phyloP scores from a whole-genome alignment of 2,888 invertebrate genomes.

The Ophraella communa region DNA sequence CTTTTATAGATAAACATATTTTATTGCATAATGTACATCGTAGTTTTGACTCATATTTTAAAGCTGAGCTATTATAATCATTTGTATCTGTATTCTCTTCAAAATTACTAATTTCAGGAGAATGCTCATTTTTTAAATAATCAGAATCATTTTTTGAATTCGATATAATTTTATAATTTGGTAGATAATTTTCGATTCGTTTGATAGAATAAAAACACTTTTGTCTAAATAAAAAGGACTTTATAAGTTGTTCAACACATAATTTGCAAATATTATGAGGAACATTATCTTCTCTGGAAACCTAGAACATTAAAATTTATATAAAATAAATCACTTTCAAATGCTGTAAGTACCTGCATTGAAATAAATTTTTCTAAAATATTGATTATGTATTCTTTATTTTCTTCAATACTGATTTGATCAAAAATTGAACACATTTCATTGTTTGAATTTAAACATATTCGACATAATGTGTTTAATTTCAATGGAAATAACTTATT shows the following conservation, averaged over 20 bases:
- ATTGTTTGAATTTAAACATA: conserved; percentile 39
- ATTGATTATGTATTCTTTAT: conserved; percentile 37
- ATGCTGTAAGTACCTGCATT: conserved; percentile 37
- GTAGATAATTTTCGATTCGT: conserved; percentile 38
- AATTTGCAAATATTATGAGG: conserved; percentile 46
- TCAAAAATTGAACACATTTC: conserved; percentile 43
- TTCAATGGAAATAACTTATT: neutral
- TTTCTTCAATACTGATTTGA: conserved; percentile 31
- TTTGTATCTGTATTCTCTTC: conserved; percentile 20
- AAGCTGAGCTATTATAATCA: neutral
- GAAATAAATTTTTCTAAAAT: conserved; percentile 45
- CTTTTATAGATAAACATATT: conserved; percentile 40
- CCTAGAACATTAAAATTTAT: conserved; percentile 35
- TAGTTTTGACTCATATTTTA: conserved; percentile 16
- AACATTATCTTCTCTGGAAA: conserved; percentile 40
- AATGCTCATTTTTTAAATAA: neutral
- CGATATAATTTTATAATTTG: neutral
- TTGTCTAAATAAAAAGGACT: conserved; percentile 46
- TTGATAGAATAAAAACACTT: conserved; percentile 44
- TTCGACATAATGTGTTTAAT: conserved; percentile 38
- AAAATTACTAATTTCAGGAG: neutral
- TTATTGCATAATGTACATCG: conserved; percentile 42
- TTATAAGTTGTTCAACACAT: conserved; percentile 44
- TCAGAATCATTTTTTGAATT: neutral
- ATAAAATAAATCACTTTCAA: neutral